Evolutionary conservation across 1,140 invertebrate species (phyloP), one percentile per base, ranked within the genome.

Genomic region (Probaryconus sp.): DNA sequence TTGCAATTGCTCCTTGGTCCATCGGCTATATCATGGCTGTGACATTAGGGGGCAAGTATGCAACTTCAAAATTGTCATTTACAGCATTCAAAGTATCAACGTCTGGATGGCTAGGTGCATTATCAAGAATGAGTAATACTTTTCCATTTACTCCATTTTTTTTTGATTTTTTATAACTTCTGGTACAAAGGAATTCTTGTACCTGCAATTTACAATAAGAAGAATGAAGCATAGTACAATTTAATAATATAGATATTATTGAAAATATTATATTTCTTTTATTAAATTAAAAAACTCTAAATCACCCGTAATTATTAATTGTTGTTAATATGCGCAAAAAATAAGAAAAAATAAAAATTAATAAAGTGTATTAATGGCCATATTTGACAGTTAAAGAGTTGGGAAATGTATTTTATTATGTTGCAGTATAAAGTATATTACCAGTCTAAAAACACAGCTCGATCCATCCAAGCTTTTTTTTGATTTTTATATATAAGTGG

Each of bases 401-500:
- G n/a, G n/a, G 18, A 21, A 2, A 10, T 10, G 18, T n/a, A 31
- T 31, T n/a, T n/a, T n/a, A n/a, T n/a, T n/a, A n/a, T n/a, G n/a
- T n/a, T n/a, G n/a, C n/a, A n/a, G n/a, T n/a, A n/a, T n/a, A n/a
- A n/a, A n/a, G n/a, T n/a, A n/a, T n/a, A n/a, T 24, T 43, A 43
- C 40, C 40, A 0, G 14, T 61, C 18, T 28, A 45, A 16, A 24
- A 69, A 69, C 35, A 64, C 21, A 50, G 38, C 17, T 17, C 63
- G 18, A 26, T 38, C 47, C 60, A 78, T 78, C 47, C 51, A 75
- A 17, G 45, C 65, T 37, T 14, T 60, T 16, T 61, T 73, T 47
- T 73, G 47, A 58, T 28, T 17, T 51, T 55, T 47, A 31, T 71
- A 74, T n/a, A 31, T 33, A 28, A 78, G 30, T 26, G 61, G 55